These are phyloP conservation scores for Colostygia pectinataria DNA, from an alignment of 2,888 invertebrate genomes.

Conservation along the genomic window DNA sequence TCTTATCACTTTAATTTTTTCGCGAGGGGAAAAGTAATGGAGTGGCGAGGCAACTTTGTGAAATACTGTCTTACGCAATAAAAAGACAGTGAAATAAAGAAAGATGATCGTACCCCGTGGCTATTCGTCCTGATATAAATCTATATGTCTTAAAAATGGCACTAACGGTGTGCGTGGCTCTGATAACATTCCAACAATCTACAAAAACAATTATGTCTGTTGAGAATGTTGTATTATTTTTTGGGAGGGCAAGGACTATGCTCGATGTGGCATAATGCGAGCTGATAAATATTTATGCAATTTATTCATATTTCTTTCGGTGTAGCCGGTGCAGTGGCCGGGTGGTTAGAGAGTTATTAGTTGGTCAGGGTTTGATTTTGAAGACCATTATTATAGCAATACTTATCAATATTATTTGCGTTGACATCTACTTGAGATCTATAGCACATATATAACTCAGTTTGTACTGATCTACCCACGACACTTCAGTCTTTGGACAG, in stretches of 20 bases:
- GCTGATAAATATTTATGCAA: slow-evolving; percentile 78
- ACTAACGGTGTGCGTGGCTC: slow-evolving; percentile 68
- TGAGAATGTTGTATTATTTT: slow-evolving; percentile 68
- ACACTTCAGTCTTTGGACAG: too few relatives aligned
- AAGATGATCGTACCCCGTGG: slow-evolving; percentile 33
- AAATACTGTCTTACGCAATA: slow-evolving; percentile 38
- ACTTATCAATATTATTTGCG: too few relatives aligned
- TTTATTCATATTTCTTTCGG: slow-evolving; percentile 69
- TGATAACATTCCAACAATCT: slow-evolving; percentile 67
- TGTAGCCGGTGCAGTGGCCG: slow-evolving; percentile 34
- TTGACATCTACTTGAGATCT: too few relatives aligned
- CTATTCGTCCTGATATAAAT: slow-evolving; percentile 43
- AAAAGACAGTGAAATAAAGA: slow-evolving; percentile 37
- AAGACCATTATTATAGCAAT: too few relatives aligned
- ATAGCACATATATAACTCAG: too few relatives aligned
- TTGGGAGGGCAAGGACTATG: slow-evolving; percentile 58
- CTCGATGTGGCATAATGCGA: slow-evolving; percentile 61
- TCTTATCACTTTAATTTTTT: slow-evolving; percentile 36
- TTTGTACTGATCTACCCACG: too few relatives aligned
- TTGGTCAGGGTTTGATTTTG: slow-evolving; percentile 20
- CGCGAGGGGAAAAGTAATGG: slow-evolving; percentile 35
- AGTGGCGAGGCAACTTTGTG: slow-evolving; percentile 34
- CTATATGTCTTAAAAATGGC: slow-evolving; percentile 60
- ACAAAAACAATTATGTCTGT: slow-evolving; percentile 75
- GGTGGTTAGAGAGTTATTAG: slow-evolving; percentile 21